Percentiles rank a stretch among this genome's conserved stretches.
These are phyloP conservation scores for Parnassius mnemosyne DNA, from an alignment of 2,888 invertebrate species.

Conservation along the genomic window DNA sequence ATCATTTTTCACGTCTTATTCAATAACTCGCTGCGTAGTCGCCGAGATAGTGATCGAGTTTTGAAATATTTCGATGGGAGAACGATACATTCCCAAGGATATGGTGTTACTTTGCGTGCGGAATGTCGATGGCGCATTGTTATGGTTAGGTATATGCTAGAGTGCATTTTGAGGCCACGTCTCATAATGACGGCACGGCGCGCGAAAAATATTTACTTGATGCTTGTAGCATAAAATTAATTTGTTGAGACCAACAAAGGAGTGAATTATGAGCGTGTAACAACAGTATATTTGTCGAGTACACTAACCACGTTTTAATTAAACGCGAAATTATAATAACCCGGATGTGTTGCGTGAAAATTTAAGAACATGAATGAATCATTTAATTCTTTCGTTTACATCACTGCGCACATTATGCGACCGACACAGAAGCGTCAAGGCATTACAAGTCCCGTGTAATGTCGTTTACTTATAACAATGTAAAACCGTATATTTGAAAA, in stretches of 20 bases:
- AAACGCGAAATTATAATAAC: slow-evolving; percentile 33
- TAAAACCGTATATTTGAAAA: slow-evolving; percentile 43
- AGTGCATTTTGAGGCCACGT: slow-evolving; percentile 25
- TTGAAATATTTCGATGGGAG: slow-evolving; percentile 77
- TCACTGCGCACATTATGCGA: slow-evolving; percentile 56
- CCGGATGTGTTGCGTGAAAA: slow-evolving; percentile 39
- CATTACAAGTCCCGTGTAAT: slow-evolving; percentile 56
- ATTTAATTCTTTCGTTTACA: slow-evolving; percentile 57
- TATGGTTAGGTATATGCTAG: slow-evolving; percentile 34
- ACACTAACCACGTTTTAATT: slow-evolving; percentile 34
- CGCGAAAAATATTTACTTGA: slow-evolving; percentile 21
- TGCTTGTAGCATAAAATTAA: slow-evolving; percentile 15
- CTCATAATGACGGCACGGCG: slow-evolving; percentile 2
- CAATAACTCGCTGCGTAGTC: slow-evolving; percentile 77
- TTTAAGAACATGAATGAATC: slow-evolving; percentile 42
- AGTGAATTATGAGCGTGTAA: slow-evolving; percentile 25
- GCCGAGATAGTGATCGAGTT: slow-evolving; percentile 77
- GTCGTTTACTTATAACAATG: slow-evolving; percentile 62
- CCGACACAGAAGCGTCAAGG: slow-evolving; percentile 59
- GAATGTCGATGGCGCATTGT: slow-evolving; percentile 54
- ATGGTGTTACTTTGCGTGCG: slow-evolving; percentile 79
- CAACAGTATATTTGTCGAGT: slow-evolving; percentile 21
- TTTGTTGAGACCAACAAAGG: slow-evolving; percentile 24
- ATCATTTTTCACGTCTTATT: slow-evolving; percentile 81
- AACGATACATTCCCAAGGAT: slow-evolving; percentile 75